phyloP scores from a whole-genome alignment of 2,888 invertebrate genomes.

The Rhagonycha lutea region DNA sequence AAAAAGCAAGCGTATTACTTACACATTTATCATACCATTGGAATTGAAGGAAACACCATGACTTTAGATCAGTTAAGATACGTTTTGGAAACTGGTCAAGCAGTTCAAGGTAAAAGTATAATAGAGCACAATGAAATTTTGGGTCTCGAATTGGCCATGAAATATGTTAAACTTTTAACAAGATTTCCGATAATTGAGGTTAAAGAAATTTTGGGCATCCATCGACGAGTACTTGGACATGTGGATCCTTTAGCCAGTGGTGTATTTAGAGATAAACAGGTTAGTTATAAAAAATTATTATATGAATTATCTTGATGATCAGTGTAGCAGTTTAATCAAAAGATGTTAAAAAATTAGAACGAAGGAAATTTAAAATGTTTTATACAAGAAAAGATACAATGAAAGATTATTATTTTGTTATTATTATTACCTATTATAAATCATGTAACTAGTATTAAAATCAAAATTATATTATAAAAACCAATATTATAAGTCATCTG shows the following conservation, averaged over 20 bases:
- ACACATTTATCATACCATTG: conserved; percentile 94
- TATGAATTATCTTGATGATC: no score
- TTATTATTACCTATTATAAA: no score
- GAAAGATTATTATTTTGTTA: no score
- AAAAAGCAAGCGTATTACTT: conserved; percentile 95
- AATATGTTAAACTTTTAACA: conserved; percentile 82
- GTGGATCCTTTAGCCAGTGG: conserved; percentile 94
- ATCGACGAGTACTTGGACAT: conserved; percentile 89
- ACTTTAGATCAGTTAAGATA: conserved; percentile 88
- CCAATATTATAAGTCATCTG: no score
- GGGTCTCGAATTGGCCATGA: conserved; percentile 92
- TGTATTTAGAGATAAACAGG: conserved; percentile 80
- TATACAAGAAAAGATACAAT: no score
- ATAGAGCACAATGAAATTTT: conserved; percentile 97
- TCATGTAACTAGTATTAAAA: no score
- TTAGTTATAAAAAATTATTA: conserved; percentile 21
- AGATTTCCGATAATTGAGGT: conserved; percentile 78
- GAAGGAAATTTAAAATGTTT: no score
- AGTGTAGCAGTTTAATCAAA: no score
- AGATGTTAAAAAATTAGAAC: no score
- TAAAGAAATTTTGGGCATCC: conserved; percentile 89
- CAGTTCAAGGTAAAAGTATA: conserved; percentile 88
- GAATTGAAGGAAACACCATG: conserved; percentile 98
- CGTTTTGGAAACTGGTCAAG: conserved; percentile 87
- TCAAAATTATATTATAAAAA: no score